Evolutionary conservation across 2,888 invertebrate species (phyloP), one percentile per base, ranked within the genome.

Genomic region (Nesidiocoris tenuis): DNA sequence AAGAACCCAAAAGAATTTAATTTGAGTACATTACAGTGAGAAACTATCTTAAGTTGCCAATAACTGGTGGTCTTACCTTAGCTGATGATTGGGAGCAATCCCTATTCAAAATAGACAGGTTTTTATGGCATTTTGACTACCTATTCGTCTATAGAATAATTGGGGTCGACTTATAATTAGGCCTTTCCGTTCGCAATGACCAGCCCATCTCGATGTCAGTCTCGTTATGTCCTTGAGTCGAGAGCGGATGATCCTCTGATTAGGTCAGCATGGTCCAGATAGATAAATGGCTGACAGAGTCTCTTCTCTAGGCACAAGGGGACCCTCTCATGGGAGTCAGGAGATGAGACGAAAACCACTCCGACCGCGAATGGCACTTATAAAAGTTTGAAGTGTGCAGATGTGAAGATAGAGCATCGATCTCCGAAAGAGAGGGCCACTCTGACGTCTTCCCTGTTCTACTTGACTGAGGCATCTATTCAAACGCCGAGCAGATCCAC

Each of bases 381-480:
- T 67, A 56, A 56, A n/a, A 19, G 56, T 9, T 18, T 55, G 67
- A 67, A 67, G 55, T 67, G 67, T 67, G 67, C 67, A 56, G 67
- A 67, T 67, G 67, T 67, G 67, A 55, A 54, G 67, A 55, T 67
- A 39, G 67, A 67, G 56, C 67, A 55, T 55, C 67, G 67, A 67
- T 56, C 67, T 65, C 22, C 56, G 56, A 67, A 55, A 67, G 68
- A 70, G 68, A 70, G 68, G 22, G 57, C 7, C 59, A n/a, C n/a
- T n/a, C n/a, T n/a, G n/a, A n/a, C n/a, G n/a, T n/a, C n/a, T n/a
- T 57, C 68, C 68, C 57, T 70, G 68, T 70, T 56, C 68, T 16
- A 57, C 56, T 21, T 70, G 57, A 23, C 68, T 70, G 17, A 57
- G 68, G 57, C 68, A 70, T 70, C 57, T 70, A 70, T 70, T 57